Evolutionary conservation across 2,888 invertebrate species (phyloP), one percentile per base, ranked within the genome.

Genomic region (Rutpela maculata): DNA sequence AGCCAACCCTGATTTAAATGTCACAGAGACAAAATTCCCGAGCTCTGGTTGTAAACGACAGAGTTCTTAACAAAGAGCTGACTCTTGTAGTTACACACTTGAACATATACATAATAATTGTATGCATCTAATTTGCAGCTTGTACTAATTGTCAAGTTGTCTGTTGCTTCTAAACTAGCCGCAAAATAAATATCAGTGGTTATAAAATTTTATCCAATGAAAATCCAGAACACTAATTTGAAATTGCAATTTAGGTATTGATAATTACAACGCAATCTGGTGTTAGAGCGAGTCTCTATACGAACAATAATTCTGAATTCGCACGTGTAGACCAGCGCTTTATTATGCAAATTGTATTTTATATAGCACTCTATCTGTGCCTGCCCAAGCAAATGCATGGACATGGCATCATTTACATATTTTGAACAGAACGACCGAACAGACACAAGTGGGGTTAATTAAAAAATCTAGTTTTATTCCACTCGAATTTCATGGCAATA

Each of bases 361-460:
- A 74, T 69, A 76, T 69, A 72, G 76, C 79, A 79, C 69, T 76
- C 73, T 80, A 75, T 80, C 77, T 76, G 67, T 77, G 74, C 72
- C 80, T 71, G 72, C 72, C 71, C 80, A 76, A 80, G 78, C 70
- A 74, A 77, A 79, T 78, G 77, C 78, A 73, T 70, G 79, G 67
- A 73, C 80, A 78, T 76, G 78, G 77, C 76, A 78, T 81, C 72
- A 82, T 84, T 84, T 82, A 80, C 83, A 84, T 82, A 84, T 82
- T 82, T 80, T 76, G 74, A 78, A 80, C 75, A 75, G 67, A 75
- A 62, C 77, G 63, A 69, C 74, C 77, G 77, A 79, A 78, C 75
- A 75, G 74, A 78, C 81, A 82, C 80, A 80, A 82, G 80, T 80
- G 80, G 62, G 74, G 78, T 78, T 81, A 81, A 83, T 82, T 81